Evolutionary conservation across 2,113 vertebrate species (phyloP), one percentile per base, ranked within the genome.

Genomic region (Odocoileus virginianus): DNA sequence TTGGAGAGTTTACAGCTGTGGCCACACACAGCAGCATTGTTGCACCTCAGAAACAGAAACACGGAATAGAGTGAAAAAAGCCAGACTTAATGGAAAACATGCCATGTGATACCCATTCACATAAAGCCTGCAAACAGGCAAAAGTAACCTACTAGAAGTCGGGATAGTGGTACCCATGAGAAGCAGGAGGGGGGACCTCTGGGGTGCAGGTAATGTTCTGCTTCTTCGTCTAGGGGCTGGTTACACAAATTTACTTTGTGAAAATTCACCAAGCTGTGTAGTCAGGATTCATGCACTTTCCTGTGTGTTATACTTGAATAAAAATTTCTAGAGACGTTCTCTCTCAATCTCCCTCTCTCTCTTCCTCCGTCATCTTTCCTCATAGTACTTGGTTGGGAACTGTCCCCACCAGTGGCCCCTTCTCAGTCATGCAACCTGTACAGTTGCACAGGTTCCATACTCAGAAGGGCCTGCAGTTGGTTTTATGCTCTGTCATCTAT

Each of bases 401-500:
- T 43, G 12, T 43, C 43, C 50, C 19, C 15, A 1, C n/a, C 71
- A 16, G 81, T 28, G 78, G 13, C 36, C 58, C 28, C 11, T 78
- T 28, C 11, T 0, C 36, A 40, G 45, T 52, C 2, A 0, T 15
- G 43, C 0, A 7, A 17, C 61, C 52, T 28, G 76, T 15, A n/a
- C 45, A 10, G 36, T 10, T 47, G 60, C 33, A 25, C 45, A 21
- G 60, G 58, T 17, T 14, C 54, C 0, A 7, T 5, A 27, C 71
- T 61, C 60, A 57, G 71, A 58, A 43, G 27, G 74, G 5, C 61
- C 21, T 52, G 36, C 0, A 3, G 9, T 25, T 43, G 67, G 7
- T 61, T 61, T 78, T 23, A 28, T 21, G 36, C 33, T 64, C 33
- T 28, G 40, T 19, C 43, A 21, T 64, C 28, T 64, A 33, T 21